A percentile compares a stretch with the other conserved stretches of the same genome.
Evolutionary conservation across 2,113 vertebrate genomes (phyloP).

Genomic region (Romanogobio albipinnatus): DNA sequence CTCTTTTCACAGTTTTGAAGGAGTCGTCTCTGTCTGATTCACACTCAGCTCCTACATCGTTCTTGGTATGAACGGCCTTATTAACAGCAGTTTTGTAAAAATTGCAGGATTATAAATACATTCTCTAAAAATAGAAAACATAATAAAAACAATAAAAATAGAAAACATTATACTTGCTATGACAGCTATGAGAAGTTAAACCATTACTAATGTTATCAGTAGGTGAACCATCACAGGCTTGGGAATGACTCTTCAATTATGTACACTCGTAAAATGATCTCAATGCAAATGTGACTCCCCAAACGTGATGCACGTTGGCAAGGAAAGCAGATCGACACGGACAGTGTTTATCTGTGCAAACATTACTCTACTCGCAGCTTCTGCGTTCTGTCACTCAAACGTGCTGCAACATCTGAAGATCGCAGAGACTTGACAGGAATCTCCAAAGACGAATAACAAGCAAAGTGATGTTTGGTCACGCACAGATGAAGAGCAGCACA

Average conservation of each 20-base stretch:
- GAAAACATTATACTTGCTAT: neutral
- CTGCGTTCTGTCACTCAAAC: neutral
- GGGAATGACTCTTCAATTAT: neutral
- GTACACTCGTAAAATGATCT: neutral
- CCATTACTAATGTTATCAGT: neutral
- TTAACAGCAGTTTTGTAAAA: neutral
- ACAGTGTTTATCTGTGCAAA: neutral
- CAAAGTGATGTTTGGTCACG: slow-evolving; percentile 3
- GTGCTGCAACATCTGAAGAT: neutral
- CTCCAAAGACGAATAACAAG: neutral
- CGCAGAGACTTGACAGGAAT: neutral
- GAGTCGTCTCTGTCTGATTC: too few species aligned
- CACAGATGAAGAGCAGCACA: slow-evolving; percentile 12
- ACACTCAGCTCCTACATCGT: too few species aligned
- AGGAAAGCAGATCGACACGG: neutral
- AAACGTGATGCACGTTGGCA: neutral
- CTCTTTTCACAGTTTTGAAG: too few species aligned
- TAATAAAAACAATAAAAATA: too few species aligned
- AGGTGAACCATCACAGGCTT: neutral
- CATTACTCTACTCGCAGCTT: neutral
- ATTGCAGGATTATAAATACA: neutral
- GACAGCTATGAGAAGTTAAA: neutral
- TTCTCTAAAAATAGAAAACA: neutral
- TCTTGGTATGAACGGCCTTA: too few species aligned
- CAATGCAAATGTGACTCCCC: neutral